Evolutionary conservation across 1,140 invertebrate genomes (phyloP).

Genomic region (Chionoecetes opilio): DNA sequence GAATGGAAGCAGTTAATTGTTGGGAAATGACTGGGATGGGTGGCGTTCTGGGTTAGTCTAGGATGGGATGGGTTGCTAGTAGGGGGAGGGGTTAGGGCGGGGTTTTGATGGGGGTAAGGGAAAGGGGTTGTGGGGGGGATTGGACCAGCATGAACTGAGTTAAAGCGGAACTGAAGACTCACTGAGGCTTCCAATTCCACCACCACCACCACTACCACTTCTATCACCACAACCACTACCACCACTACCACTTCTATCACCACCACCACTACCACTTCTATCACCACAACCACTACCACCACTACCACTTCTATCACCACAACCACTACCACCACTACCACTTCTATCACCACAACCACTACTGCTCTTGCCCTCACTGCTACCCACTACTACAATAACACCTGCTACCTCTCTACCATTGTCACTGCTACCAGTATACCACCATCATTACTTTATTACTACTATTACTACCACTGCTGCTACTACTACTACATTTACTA

Average conservation of each 20-base stretch:
- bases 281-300: too few species aligned
- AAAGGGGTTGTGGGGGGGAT: not conserved
- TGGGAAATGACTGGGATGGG: not conserved
- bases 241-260: not conserved
- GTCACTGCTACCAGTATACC: not conserved
- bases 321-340: conserved; percentile 6
- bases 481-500: not conserved
- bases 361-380: not conserved
- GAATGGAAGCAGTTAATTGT: not conserved
- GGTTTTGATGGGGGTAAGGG: not conserved
- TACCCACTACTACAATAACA: not conserved
- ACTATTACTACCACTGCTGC: not conserved
- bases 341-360: not conserved
- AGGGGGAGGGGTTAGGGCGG: not conserved
- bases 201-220: not conserved
- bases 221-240: not conserved
- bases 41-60: not conserved
- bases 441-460: not conserved
- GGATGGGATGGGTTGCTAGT: not conserved
- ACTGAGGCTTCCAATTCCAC: not conserved
- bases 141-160: conserved; percentile 5
- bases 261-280: not conserved
- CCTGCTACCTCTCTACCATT: not conserved
- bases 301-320: not conserved
- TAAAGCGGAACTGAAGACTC: conserved; percentile 56